Evolutionary conservation across 2,888 invertebrate species (phyloP).

Genomic region (Pasiphila rectangulata): DNA sequence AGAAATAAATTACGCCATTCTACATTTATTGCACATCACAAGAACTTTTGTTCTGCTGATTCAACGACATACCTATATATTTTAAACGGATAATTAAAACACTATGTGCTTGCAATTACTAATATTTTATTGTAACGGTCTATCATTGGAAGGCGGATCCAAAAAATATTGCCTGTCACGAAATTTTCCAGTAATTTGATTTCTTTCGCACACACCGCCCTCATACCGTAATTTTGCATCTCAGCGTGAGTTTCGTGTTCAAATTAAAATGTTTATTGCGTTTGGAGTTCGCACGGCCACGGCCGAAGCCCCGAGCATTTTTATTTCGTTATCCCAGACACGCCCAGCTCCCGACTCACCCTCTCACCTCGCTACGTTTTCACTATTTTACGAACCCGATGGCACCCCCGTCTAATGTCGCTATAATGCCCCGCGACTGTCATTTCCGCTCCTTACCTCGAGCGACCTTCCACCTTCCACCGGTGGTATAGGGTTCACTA

Average conservation of each 20-base stretch:
- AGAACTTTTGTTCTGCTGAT: no score
- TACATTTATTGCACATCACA: no score
- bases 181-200: conserved; percentile 70
- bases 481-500: conserved; percentile 46
- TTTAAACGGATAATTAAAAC: neutral
- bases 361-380: conserved; percentile 55
- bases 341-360: conserved; percentile 55
- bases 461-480: conserved; percentile 45
- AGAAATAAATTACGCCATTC: neutral
- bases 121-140: conserved; percentile 13
- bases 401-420: conserved; percentile 71
- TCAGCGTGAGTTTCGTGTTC: conserved; percentile 78
- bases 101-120: neutral
- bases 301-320: conserved; percentile 63
- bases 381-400: conserved; percentile 65
- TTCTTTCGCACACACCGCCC: conserved; percentile 63
- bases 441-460: conserved; percentile 51
- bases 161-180: conserved; percentile 41
- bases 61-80: no score
- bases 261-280: conserved; percentile 81
- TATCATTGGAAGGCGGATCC: conserved; percentile 27
- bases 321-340: conserved; percentile 74
- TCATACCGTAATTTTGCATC: conserved; percentile 70
- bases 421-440: conserved; percentile 70
- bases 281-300: conserved; percentile 76